Evolutionary conservation across 2,888 invertebrate species (phyloP).

Genomic region (Pimpla rufipes): DNA sequence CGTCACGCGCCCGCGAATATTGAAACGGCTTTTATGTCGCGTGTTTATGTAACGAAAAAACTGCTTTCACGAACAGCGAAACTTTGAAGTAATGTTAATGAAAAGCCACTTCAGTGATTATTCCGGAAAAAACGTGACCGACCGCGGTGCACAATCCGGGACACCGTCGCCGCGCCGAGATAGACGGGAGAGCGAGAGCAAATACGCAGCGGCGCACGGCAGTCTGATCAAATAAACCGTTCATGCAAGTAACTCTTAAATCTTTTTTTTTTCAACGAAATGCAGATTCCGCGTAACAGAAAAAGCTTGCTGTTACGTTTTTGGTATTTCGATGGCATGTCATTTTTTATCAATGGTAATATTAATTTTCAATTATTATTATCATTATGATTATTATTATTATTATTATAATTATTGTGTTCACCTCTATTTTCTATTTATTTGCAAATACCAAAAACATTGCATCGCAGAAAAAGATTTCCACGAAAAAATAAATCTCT

Average conservation of each 20-base stretch:
- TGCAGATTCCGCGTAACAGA: neutral
- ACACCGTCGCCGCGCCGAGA: neutral
- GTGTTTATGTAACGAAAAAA: neutral
- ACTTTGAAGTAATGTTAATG: slow-evolving; percentile 1
- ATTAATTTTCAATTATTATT: no score
- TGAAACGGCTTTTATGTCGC: neutral
- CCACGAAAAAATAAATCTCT: no score
- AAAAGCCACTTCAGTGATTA: slow-evolving; percentile 25
- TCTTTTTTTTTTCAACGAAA: neutral
- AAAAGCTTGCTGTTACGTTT: neutral
- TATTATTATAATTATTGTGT: no score
- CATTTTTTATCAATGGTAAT: no score
- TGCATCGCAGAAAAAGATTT: no score
- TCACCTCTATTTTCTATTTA: no score
- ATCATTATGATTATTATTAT: no score
- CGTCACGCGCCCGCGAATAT: neutral
- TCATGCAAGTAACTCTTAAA: no score
- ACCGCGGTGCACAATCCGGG: neutral
- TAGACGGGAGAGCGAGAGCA: neutral
- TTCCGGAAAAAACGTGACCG: neutral
- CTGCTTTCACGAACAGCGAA: neutral
- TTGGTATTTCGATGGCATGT: neutral
- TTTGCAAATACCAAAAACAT: no score
- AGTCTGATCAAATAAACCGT: no score
- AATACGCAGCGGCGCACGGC: no score